phyloP scores from a whole-genome alignment of 2,888 invertebrate genomes.

The Pocota personata region DNA sequence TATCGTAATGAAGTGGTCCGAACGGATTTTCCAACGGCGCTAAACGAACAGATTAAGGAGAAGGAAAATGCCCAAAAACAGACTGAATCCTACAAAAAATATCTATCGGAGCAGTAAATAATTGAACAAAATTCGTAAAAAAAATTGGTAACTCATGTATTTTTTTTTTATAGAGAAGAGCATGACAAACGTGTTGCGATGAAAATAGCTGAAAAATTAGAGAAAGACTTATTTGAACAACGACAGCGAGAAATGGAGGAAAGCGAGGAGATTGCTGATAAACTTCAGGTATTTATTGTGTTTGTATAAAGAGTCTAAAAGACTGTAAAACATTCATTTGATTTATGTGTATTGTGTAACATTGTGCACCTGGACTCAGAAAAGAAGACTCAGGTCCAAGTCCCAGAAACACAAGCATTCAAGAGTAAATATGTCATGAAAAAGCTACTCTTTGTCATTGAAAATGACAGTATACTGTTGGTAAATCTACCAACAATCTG shows the following conservation, averaged over 20 bases:
- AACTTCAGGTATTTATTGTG: conserved; percentile 84
- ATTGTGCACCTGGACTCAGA: too few relatives aligned
- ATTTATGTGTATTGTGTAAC: too few relatives aligned
- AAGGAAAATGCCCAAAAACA: conserved; percentile 86
- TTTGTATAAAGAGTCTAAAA: too few relatives aligned
- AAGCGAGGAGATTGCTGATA: conserved; percentile 84
- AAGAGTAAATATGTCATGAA: too few relatives aligned
- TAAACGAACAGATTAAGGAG: conserved; percentile 89
- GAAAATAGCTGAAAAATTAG: conserved; percentile 87
- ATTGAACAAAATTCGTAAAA: neutral
- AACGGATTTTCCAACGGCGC: conserved; percentile 90
- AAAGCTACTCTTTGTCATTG: too few relatives aligned
- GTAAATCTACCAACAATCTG: too few relatives aligned
- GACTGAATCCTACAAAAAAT: conserved; percentile 84
- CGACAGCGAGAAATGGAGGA: conserved; percentile 84
- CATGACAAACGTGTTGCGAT: conserved; percentile 87
- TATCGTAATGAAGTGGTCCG: conserved; percentile 89
- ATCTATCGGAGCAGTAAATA: conserved; percentile 86
- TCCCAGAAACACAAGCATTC: too few relatives aligned
- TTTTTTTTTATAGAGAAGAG: conserved; percentile 84
- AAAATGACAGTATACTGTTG: too few relatives aligned
- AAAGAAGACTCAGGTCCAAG: too few relatives aligned
- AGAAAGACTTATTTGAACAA: conserved; percentile 84
- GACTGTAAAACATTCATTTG: too few relatives aligned
- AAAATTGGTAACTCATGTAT: conserved; percentile 31